Percentiles rank a stretch among this genome's conserved stretches.
Evolutionary conservation across 92 coral and sea anemone species (phyloP).

Genomic region (Desmophyllum pertusum): DNA sequence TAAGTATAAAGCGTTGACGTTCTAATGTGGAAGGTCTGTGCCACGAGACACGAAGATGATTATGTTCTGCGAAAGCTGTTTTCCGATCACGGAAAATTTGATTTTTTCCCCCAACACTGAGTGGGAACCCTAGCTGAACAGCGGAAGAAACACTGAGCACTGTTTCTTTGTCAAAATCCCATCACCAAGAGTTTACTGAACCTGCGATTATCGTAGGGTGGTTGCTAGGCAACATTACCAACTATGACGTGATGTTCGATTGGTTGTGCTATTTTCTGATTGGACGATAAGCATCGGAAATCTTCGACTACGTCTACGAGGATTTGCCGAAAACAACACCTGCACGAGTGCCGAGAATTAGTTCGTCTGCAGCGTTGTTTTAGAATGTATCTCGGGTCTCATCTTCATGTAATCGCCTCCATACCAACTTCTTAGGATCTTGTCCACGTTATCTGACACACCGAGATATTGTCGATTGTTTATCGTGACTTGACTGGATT

Average conservation of each 20-base stretch:
- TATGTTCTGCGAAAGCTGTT: background rate
- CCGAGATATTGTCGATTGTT: conserved; percentile 1
- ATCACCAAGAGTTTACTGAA: too few relatives aligned
- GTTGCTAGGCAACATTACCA: too few relatives aligned
- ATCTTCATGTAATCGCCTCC: conserved; percentile 20
- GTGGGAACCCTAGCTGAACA: background rate
- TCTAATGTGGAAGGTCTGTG: too few relatives aligned
- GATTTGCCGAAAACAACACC: background rate
- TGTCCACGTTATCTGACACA: background rate
- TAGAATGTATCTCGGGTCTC: conserved; percentile 11
- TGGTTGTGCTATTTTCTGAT: too few relatives aligned
- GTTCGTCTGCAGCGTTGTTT: background rate
- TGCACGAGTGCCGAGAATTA: background rate
- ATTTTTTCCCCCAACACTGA: too few relatives aligned
- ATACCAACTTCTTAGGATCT: background rate
- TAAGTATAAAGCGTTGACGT: too few relatives aligned
- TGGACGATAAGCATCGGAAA: too few relatives aligned
- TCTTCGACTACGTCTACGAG: too few relatives aligned
- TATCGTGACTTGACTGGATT: background rate
- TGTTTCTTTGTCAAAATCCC: too few relatives aligned
- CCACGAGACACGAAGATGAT: too few relatives aligned
- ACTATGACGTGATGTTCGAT: too few relatives aligned
- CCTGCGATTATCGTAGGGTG: too few relatives aligned
- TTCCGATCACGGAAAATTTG: background rate
- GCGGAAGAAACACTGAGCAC: background rate